phyloP scores from a whole-genome alignment of 2,113 vertebrate species.

The Carassius gibelio region DNA sequence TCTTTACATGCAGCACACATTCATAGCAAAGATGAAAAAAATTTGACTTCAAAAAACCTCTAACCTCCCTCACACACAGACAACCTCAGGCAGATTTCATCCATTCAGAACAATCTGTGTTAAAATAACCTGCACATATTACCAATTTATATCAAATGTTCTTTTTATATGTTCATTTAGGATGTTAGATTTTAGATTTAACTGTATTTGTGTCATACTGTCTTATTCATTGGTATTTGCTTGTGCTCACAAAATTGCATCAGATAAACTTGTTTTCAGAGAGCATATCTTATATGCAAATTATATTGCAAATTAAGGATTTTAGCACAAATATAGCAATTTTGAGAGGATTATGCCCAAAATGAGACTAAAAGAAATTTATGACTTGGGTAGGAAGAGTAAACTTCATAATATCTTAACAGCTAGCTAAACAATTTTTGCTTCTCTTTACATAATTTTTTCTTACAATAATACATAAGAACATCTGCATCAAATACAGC shows the following conservation, averaged over 20 bases:
- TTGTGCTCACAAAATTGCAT: background rate
- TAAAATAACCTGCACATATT: too few species aligned
- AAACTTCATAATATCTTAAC: background rate
- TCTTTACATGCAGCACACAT: conserved; percentile 43
- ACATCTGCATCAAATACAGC: background rate
- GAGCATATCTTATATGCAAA: background rate
- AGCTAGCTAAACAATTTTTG: background rate
- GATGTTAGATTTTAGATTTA: background rate
- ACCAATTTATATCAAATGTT: background rate
- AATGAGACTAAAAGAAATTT: background rate
- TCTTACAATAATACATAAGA: background rate
- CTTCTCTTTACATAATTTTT: background rate
- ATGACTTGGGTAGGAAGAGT: background rate
- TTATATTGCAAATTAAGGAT: background rate
- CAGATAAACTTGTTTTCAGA: background rate
- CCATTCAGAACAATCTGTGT: background rate
- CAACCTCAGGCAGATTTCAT: conserved; percentile 21
- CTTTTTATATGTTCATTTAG: background rate
- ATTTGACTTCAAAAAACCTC: conserved; percentile 39
- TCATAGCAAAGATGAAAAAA: conserved; percentile 40
- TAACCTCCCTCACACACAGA: conserved; percentile 1
- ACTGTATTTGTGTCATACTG: background rate
- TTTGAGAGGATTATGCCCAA: background rate
- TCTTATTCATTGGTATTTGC: background rate
- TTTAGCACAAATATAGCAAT: background rate